Conservation (phyloP, 2,888 invertebrate genomes). For the Cosmopolites sordidus region DNA sequence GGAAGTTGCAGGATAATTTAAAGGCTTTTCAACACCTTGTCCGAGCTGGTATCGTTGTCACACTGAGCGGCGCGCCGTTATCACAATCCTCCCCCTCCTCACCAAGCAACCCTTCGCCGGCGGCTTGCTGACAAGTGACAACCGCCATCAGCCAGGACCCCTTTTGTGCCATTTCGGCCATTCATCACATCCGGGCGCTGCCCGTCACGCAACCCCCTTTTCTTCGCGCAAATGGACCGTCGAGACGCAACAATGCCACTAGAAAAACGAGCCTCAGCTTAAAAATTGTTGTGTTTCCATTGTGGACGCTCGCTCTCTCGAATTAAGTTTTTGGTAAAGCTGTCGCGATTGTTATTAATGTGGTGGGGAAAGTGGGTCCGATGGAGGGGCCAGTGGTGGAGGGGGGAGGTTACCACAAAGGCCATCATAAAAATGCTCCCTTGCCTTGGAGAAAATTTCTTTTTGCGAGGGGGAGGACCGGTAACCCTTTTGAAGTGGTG, state of each 20-base stretch:
- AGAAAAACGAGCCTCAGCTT: slow-evolving; percentile 20
- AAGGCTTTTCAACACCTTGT: too few relatives aligned
- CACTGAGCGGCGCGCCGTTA: too few relatives aligned
- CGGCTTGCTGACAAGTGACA: background rate
- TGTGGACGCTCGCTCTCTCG: slow-evolving; percentile 15
- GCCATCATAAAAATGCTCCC: background rate
- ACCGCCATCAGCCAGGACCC: background rate
- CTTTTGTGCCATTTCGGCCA: background rate
- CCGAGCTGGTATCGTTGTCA: too few relatives aligned
- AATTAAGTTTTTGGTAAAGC: slow-evolving; percentile 25
- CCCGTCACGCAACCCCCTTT: slow-evolving; percentile 16
- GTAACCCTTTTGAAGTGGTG: background rate
- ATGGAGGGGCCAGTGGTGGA: background rate
- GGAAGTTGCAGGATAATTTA: too few relatives aligned
- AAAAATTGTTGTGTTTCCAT: slow-evolving; percentile 23
- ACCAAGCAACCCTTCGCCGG: background rate
- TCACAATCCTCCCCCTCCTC: too few relatives aligned
- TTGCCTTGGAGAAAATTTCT: background rate
- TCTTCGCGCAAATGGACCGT: slow-evolving; percentile 21
- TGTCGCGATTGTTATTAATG: slow-evolving; percentile 24
- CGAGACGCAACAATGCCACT: slow-evolving; percentile 20
- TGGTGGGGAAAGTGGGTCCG: background rate
- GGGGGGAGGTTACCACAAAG: background rate
- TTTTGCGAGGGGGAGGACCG: background rate
- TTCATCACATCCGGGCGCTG: slow-evolving; percentile 1